Conservation (phyloP, 2,797 vertebrate genomes). For the Lithobates pipiens region DNA sequence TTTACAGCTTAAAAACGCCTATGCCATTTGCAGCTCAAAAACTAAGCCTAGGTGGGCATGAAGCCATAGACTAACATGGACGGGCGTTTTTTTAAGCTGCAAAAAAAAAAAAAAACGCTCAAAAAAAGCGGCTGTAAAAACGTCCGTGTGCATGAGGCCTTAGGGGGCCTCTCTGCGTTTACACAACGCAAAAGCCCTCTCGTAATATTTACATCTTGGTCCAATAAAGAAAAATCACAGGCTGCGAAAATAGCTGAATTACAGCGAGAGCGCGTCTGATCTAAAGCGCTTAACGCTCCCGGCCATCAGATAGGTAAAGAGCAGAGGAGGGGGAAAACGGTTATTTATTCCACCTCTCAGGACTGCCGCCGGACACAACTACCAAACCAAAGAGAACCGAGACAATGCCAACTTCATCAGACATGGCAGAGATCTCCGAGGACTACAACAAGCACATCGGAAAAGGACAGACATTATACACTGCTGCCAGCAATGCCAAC, state of each 20-base stretch:
- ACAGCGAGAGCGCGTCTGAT: neutral
- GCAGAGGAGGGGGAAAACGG: neutral
- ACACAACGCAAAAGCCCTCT: neutral
- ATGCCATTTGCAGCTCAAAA: no score
- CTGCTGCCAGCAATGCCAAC: no score
- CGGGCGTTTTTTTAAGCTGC: no score
- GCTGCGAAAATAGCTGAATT: neutral
- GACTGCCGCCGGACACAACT: neutral
- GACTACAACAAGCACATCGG: neutral
- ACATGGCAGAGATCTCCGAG: neutral
- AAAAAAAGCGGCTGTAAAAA: no score
- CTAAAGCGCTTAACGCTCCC: neutral
- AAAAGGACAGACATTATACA: no score
- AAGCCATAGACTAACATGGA: no score
- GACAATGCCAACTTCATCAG: neutral
- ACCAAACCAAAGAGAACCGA: neutral
- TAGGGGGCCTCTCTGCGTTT: neutral
- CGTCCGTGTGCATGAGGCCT: no score
- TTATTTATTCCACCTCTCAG: neutral
- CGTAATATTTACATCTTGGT: conserved; percentile 1
- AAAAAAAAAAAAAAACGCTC: no score
- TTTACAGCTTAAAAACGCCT: no score
- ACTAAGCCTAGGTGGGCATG: no score
- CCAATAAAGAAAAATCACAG: neutral
- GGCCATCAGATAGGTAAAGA: neutral